These are phyloP conservation scores for Venusia cambrica DNA, from an alignment of 2,888 invertebrate species.

Conservation along the genomic window DNA sequence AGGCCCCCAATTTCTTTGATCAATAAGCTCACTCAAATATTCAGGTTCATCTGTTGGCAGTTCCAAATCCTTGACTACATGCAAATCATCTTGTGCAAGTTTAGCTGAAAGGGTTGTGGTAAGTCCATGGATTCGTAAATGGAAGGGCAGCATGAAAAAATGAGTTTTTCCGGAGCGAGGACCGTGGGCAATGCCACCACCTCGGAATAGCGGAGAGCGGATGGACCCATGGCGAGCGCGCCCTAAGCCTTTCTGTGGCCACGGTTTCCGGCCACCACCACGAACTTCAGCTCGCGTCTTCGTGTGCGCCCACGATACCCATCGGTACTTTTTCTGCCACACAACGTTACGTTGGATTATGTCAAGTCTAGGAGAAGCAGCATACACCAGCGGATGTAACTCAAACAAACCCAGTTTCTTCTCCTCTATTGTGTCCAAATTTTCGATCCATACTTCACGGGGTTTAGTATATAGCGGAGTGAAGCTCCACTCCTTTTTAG, in stretches of 20 bases:
- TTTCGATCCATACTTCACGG: slow-evolving; percentile 93
- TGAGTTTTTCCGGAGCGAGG: slow-evolving; percentile 94
- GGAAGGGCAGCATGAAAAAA: slow-evolving; percentile 96
- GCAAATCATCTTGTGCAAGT: slow-evolving; percentile 96
- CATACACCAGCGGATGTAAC: slow-evolving; percentile 94
- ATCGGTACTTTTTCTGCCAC: slow-evolving; percentile 92
- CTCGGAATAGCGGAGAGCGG: slow-evolving; percentile 91
- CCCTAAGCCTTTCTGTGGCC: slow-evolving; percentile 97
- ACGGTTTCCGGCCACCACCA: slow-evolving; percentile 96
- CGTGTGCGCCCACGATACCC: slow-evolving; percentile 89
- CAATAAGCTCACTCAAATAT: slow-evolving; percentile 89
- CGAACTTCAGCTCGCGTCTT: slow-evolving; percentile 91
- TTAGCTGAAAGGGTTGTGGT: slow-evolving; percentile 93
- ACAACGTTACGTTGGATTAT: slow-evolving; percentile 90
- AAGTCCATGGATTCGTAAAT: slow-evolving; percentile 88
- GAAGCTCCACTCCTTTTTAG: slow-evolving; percentile 70
- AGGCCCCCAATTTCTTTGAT: slow-evolving; percentile 96
- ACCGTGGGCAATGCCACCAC: slow-evolving; percentile 93
- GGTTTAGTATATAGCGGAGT: slow-evolving; percentile 81
- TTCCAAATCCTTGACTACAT: slow-evolving; percentile 92
- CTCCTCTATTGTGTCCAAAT: slow-evolving; percentile 87
- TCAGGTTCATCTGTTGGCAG: slow-evolving; percentile 90
- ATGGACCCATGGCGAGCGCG: slow-evolving; percentile 95
- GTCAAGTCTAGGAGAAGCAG: slow-evolving; percentile 90
- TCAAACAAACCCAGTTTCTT: slow-evolving; percentile 91